Percentiles rank a stretch among this genome's conserved stretches.
These are phyloP conservation scores for Cydia fagiglandana DNA, from an alignment of 1,140 invertebrate genomes.

Conservation along the genomic window DNA sequence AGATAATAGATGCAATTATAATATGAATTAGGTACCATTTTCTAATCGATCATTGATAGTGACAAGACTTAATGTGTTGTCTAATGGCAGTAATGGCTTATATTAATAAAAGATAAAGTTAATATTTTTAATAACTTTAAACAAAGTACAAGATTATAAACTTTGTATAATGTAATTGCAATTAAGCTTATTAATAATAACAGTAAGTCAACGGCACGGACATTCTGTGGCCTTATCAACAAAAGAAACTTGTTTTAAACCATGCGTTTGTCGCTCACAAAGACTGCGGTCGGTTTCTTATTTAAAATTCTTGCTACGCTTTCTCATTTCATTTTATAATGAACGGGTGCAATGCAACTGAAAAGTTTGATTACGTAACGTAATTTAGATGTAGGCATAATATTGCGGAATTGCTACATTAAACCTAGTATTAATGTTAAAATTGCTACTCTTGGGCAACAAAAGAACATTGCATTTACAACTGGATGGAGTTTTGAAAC, in stretches of 20 bases:
- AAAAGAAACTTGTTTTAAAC: conserved; percentile 64
- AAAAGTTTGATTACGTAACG: conserved; percentile 46
- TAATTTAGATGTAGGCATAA: conserved; percentile 41
- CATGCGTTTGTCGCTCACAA: conserved; percentile 47
- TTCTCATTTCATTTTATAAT: conserved; percentile 60
- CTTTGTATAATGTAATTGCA: neutral
- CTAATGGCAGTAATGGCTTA: neutral
- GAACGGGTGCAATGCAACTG: conserved; percentile 39
- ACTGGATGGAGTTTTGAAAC: conserved; percentile 14
- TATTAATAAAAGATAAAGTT: neutral
- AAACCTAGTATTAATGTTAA: conserved; percentile 18
- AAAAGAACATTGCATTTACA: conserved; percentile 21
- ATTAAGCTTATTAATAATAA: conserved; percentile 25
- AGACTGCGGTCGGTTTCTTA: conserved; percentile 52
- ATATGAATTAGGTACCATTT: conserved; percentile 26
- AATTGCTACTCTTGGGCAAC: conserved; percentile 12
- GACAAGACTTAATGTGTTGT: neutral
- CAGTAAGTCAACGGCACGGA: conserved; percentile 55
- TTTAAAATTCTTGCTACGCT: conserved; percentile 60
- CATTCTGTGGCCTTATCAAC: conserved; percentile 56
- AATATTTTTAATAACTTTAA: neutral
- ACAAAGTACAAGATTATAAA: neutral
- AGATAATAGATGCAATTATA: conserved; percentile 29
- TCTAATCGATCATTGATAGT: neutral
- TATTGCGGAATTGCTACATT: conserved; percentile 16